phyloP scores from a whole-genome alignment of 2,888 invertebrate species.

The Brachycybe producta region DNA sequence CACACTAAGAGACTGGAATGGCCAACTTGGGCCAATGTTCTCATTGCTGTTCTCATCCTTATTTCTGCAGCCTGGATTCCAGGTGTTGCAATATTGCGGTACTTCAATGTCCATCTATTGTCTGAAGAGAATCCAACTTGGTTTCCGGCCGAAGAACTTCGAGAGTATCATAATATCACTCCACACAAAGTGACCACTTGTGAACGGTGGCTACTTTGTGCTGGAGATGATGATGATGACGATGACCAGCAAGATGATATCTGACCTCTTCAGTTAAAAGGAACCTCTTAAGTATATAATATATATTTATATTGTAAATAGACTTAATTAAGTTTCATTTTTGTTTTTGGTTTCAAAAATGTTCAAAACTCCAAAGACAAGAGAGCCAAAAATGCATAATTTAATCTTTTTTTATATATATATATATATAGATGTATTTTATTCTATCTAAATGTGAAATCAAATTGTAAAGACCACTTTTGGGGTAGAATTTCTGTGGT shows the following conservation, averaged over 20 bases:
- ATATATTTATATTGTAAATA: no score
- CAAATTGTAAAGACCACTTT: no score
- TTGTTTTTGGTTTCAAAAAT: no score
- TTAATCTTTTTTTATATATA: no score
- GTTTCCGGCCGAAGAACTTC: constrained; percentile 78
- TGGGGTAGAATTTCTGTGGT: no score
- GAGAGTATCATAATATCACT: constrained; percentile 77
- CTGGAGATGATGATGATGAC: constrained; percentile 9
- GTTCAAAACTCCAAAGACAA: no score
- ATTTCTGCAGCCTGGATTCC: constrained; percentile 83
- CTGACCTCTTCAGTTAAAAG: no score
- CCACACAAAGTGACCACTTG: constrained; percentile 57
- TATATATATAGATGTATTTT: no score
- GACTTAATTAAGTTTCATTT: no score
- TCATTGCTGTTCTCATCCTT: constrained; percentile 58
- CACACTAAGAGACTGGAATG: constrained; percentile 63
- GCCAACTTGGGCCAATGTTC: constrained; percentile 69
- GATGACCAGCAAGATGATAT: neutral
- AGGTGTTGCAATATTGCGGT: constrained; percentile 60
- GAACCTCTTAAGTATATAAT: no score
- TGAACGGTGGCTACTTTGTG: constrained; percentile 19
- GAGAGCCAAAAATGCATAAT: no score
- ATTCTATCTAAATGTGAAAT: no score
- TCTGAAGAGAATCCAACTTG: constrained; percentile 82
- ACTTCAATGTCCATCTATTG: constrained; percentile 62